These are phyloP conservation scores for Ochlodes sylvanus DNA, from an alignment of 2,888 invertebrate genomes.

Conservation along the genomic window DNA sequence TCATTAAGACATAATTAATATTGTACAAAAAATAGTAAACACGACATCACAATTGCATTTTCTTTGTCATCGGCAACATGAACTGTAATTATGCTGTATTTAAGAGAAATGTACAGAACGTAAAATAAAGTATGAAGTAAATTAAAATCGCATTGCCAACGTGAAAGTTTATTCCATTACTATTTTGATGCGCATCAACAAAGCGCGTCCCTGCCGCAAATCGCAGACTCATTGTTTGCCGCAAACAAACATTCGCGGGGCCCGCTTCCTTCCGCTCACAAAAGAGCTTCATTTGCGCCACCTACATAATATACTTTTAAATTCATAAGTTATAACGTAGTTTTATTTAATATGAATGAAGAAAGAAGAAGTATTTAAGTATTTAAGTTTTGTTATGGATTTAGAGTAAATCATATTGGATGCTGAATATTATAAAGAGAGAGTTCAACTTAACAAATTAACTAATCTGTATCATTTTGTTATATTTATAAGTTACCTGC, in stretches of 20 bases:
- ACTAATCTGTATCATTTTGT: too few relatives aligned
- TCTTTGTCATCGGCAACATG: constrained; percentile 1
- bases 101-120: constrained; percentile 8
- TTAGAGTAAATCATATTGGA: too few relatives aligned
- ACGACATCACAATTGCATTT: background rate
- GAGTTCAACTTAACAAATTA: too few relatives aligned
- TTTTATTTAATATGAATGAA: background rate
- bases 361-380: too few relatives aligned
- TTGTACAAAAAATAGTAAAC: too few relatives aligned
- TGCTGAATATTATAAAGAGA: too few relatives aligned
- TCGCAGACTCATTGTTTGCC: constrained; percentile 80
- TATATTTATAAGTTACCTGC: too few relatives aligned
- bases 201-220: constrained; percentile 75
- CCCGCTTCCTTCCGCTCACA: constrained; percentile 72
- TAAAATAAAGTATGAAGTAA: constrained; percentile 28
- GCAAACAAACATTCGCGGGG: constrained; percentile 76
- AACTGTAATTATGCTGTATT: constrained; percentile 2
- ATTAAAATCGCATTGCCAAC: constrained; percentile 36
- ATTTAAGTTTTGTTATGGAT: background rate
- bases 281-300: constrained; percentile 74
- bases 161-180: constrained; percentile 38
- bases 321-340: constrained; percentile 10
- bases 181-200: constrained; percentile 75
- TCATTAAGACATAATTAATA: too few relatives aligned
- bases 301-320: constrained; percentile 62